Evolutionary conservation across 2,888 invertebrate species (phyloP).

Genomic region (Tetramorium bicarinatum): DNA sequence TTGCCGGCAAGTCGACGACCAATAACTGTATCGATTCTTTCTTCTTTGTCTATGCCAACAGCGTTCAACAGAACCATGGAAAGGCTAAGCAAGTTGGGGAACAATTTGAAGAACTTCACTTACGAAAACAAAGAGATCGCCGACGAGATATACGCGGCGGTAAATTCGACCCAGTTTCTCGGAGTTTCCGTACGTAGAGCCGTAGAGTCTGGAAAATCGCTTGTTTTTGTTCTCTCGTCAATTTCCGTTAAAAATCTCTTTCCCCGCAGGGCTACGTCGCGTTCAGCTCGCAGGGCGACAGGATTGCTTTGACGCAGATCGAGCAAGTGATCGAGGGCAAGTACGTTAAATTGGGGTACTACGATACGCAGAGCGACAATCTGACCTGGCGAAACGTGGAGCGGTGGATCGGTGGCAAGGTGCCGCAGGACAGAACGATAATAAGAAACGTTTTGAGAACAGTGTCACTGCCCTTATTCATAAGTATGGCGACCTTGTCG

Average conservation of each 20-base stretch:
- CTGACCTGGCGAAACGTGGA: constrained; percentile 97
- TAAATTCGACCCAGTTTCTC: constrained; percentile 99
- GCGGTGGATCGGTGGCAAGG: constrained; percentile 96
- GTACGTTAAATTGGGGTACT: constrained; percentile 97
- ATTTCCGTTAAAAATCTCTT: neutral
- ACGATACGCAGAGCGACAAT: constrained; percentile 98
- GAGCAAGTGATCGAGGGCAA: constrained; percentile 98
- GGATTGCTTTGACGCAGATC: constrained; percentile 99
- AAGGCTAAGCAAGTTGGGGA: constrained; percentile 92
- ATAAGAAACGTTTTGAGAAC: constrained; percentile 94
- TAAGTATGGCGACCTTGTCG: constrained; percentile 97
- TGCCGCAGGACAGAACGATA: constrained; percentile 97
- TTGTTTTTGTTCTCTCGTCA: neutral
- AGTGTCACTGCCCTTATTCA: constrained; percentile 95
- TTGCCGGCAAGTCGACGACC: neutral
- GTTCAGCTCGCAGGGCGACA: constrained; percentile 99
- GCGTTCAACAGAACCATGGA: constrained; percentile 99
- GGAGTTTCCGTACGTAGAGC: constrained; percentile 97
- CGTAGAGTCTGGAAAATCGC: neutral
- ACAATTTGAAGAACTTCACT: constrained; percentile 97
- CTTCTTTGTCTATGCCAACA: constrained; percentile 83
- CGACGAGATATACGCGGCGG: constrained; percentile 98
- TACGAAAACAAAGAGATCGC: constrained; percentile 98
- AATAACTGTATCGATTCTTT: constrained; percentile 7
- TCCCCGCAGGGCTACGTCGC: constrained; percentile 95